Base-by-base conservation (phyloP, 2,888 invertebrate species). In the Tanypteryx hageni region DNA sequence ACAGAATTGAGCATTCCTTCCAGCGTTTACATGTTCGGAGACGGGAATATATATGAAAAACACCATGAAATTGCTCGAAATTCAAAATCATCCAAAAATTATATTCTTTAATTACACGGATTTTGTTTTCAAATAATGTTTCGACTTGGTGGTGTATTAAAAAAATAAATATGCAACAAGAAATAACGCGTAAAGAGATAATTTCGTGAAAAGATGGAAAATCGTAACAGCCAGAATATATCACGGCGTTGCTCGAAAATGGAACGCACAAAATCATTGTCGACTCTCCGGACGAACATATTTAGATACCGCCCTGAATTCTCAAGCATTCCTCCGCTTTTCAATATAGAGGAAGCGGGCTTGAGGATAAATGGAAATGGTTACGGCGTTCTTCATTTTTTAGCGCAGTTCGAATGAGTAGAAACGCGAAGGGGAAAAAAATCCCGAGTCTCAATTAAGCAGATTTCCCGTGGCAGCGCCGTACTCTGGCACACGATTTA, bases 351-450 rank as follows among this genome's bases (percentile, higher is more conserved):
- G 89, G 16, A 11, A 56, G 64, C 44, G 31, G 16, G 58, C 59
- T 91, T 22, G 58, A 64, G 13, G 92, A 92, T 14, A 64, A 64
- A 64, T 64, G 64, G n/a, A 14, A 64, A 64, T 64, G 11, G 16
- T 44, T 3, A 44, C 44, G 44, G n/a, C 11, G 68, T 22, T 68
- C 68, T 68, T 68, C 68, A 68, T 68, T n/a, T 68, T 68, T 64
- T 64, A 14, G 0, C 0, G 68, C n/a, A 68, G 10, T 68, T n/a
- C 9, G n/a, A 68, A 2, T 18, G 44, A 44, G 44, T 44, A 44
- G 44, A 44, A 44, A n/a, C n/a, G 68, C 11, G 9, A 22, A n/a
- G 4, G 1, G 68, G 4, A 9, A n/a, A 68, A 68, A n/a, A 9
- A 64, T 16, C 16, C 5, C 64, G 64, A 44, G 44, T n/a, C n/a